Percentiles rank a stretch among this genome's conserved stretches.
These are phyloP conservation scores for Diploptera punctata DNA, from an alignment of 2,888 invertebrate genomes.

Conservation along the genomic window DNA sequence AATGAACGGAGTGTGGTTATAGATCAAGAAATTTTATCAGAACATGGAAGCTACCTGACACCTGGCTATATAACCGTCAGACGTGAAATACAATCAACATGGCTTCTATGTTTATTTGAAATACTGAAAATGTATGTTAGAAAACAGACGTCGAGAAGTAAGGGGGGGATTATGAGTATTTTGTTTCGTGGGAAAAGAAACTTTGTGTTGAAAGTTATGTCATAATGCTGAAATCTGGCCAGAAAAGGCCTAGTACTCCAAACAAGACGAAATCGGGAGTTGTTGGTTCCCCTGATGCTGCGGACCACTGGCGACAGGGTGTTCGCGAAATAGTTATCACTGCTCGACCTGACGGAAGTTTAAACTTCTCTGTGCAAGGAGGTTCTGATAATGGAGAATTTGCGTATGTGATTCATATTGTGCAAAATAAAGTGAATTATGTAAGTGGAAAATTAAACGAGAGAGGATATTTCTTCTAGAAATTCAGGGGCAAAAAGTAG, in stretches of 20 bases:
- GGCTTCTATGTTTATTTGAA: constrained; percentile 41
- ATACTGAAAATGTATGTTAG: constrained; percentile 33
- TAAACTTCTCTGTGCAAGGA: constrained; percentile 55
- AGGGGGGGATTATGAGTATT: constrained; percentile 28
- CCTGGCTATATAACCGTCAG: constrained; percentile 40
- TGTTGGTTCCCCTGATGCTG: constrained; percentile 41
- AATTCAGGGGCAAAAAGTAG: constrained; percentile 62
- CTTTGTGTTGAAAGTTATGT: constrained; percentile 46
- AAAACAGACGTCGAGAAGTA: constrained; percentile 29
- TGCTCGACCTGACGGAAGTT: constrained; percentile 53
- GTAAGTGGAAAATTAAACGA: constrained; percentile 47
- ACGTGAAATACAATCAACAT: constrained; percentile 44
- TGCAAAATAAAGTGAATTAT: constrained; percentile 46
- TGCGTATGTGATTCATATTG: constrained; percentile 50
- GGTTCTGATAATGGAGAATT: constrained; percentile 59
- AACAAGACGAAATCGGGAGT: constrained; percentile 44
- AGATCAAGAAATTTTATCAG: neutral
- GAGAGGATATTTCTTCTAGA: no score
- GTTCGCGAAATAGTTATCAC: constrained; percentile 56
- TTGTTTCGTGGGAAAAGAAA: constrained; percentile 42
- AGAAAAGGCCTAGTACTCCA: constrained; percentile 50
- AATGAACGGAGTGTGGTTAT: neutral
- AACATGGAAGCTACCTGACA: constrained; percentile 44
- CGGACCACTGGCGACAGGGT: constrained; percentile 54
- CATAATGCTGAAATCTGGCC: constrained; percentile 52